These are phyloP conservation scores for Balearica regulorum DNA, from an alignment of 2,797 vertebrate species.

Conservation along the genomic window DNA sequence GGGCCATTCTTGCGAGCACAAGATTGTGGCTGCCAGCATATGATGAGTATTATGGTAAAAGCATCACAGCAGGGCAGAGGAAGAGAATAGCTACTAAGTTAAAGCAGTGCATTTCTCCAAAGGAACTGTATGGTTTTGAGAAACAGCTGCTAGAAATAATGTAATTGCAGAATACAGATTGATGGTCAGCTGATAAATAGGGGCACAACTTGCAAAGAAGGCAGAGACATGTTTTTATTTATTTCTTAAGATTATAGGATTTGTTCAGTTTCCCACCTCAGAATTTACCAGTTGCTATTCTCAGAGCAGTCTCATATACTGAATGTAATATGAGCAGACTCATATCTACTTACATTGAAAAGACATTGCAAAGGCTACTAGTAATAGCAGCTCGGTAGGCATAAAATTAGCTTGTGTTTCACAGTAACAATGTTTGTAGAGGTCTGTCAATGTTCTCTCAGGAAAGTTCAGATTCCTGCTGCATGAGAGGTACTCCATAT, in stretches of 20 bases:
- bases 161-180: constrained; percentile 9
- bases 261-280: not conserved
- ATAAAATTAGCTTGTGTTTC: not conserved
- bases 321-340: not conserved
- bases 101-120: constrained; percentile 20
- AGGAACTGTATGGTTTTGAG: not conserved
- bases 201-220: not conserved
- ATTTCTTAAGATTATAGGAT: not conserved
- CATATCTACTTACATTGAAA: not conserved
- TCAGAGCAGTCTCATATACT: not conserved
- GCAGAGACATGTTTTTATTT: not conserved
- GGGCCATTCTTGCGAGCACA: constrained; percentile 15
- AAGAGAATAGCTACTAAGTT: constrained; percentile 12
- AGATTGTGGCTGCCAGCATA: constrained; percentile 17
- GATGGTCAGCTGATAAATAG: not conserved
- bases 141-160: constrained; percentile 19
- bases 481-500: not conserved
- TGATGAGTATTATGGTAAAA: constrained; percentile 45
- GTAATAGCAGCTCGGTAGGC: not conserved
- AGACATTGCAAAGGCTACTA: not conserved
- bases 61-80: constrained; percentile 3
- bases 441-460: not conserved
- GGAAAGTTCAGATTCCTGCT: not conserved
- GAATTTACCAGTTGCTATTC: not conserved
- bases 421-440: not conserved